phyloP scores from a whole-genome alignment of 2,888 invertebrate genomes.

The Melitaea athalia region DNA sequence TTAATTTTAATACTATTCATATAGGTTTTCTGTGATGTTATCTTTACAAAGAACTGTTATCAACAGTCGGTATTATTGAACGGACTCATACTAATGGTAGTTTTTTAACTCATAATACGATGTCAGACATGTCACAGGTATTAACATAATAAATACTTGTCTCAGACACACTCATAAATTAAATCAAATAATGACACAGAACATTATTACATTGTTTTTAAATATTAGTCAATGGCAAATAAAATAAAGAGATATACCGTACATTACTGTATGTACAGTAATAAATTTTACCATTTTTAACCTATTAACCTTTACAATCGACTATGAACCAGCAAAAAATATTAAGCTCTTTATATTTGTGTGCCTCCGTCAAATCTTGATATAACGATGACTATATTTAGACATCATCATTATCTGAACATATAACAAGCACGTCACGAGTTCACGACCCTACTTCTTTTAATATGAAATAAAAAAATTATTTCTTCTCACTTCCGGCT shows the following conservation, averaged over 20 bases:
- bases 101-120: no score
- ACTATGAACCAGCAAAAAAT: neutral
- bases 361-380: neutral
- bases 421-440: neutral
- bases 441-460: constrained; percentile 1
- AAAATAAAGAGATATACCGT: neutral
- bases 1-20: no score
- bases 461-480: neutral
- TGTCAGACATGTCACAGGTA: no score
- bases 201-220: neutral
- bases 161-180: no score
- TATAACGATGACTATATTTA: constrained; percentile 1
- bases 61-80: no score
- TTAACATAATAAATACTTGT: no score
- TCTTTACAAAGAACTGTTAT: no score
- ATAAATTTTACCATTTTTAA: neutral
- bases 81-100: no score
- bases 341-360: constrained; percentile 1
- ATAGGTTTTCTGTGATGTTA: no score
- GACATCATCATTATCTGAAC: neutral
- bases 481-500: neutral
- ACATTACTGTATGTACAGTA: neutral
- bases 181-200: no score
- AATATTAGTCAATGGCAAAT: neutral
- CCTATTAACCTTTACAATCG: neutral